Evolutionary conservation across 2,888 invertebrate species (phyloP).

Genomic region (Arge pagana): DNA sequence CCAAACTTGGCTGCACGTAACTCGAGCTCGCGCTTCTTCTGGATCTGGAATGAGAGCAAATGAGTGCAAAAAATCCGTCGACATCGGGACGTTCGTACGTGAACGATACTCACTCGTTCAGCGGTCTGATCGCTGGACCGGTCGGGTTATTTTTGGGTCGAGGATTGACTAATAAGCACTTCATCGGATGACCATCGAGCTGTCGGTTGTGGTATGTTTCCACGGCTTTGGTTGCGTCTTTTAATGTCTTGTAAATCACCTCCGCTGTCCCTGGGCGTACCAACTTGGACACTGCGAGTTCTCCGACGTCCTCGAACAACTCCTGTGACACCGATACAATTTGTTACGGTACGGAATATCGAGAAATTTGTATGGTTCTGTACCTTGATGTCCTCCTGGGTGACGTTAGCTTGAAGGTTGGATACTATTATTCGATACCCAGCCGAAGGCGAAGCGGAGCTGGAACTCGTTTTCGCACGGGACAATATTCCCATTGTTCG

Average conservation of each 20-base stretch:
- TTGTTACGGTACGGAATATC: slow-evolving; percentile 10
- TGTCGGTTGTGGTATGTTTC: slow-evolving; percentile 93
- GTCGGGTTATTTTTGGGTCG: slow-evolving; percentile 68
- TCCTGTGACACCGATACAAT: slow-evolving; percentile 64
- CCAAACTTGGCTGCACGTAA: slow-evolving; percentile 53
- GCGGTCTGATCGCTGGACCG: slow-evolving; percentile 56
- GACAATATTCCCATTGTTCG: slow-evolving; percentile 45
- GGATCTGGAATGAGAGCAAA: slow-evolving; percentile 34
- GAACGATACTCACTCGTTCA: slow-evolving; percentile 46
- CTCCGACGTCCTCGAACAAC: slow-evolving; percentile 91
- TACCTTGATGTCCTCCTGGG: slow-evolving; percentile 89
- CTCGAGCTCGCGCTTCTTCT: slow-evolving; percentile 50
- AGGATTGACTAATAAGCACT: slow-evolving; percentile 83
- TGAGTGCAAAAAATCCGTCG: background rate
- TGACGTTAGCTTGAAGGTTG: slow-evolving; percentile 84
- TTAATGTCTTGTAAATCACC: slow-evolving; percentile 83
- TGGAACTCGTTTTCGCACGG: slow-evolving; percentile 56
- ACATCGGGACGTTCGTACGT: background rate
- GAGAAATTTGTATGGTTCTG: background rate
- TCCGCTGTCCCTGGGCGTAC: slow-evolving; percentile 89
- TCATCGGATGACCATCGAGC: slow-evolving; percentile 92
- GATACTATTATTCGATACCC: slow-evolving; percentile 90
- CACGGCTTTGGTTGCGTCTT: slow-evolving; percentile 88
- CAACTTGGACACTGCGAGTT: slow-evolving; percentile 80
- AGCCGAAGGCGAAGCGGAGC: slow-evolving; percentile 54